Evolutionary conservation across 92 coral and sea anemone species (phyloP), one percentile per base, ranked within the genome.

Genomic region (Umimayanthus kanabou): DNA sequence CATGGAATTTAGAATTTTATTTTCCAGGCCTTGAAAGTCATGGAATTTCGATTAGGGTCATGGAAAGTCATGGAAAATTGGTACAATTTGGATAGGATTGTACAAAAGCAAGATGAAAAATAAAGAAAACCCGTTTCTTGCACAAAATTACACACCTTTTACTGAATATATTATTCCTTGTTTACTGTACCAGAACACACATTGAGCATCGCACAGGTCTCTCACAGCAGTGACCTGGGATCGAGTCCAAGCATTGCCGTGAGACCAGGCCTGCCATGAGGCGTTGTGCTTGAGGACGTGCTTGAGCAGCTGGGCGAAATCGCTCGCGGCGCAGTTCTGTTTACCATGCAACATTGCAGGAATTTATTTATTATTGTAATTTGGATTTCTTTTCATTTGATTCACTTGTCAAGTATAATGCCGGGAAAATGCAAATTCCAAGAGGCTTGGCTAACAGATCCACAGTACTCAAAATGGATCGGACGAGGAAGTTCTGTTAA

Each of bases 121-220:
- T 33, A 33, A 33, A 33, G 37, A 33, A 33, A 33, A 33, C 37
- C 37, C 37, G 37, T 80, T 80, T 25, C 85, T 80, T 80, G 85
- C 73, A 80, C 85, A 80, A 80, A 61, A 80, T 80, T 80, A 80
- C 85, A 80, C 85, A 80, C 85, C 85, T 80, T 80, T 80, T 80
- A 80, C 85, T 58, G 57, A 80, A 80, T 80, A 80, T 80, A 80
- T 80, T 80, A 80, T 80, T 58, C 85, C 85, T 80, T 61, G 85
- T 80, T 80, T 80, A 80, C 85, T 57, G 73, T 80, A 80, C 33
- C 85, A 33, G 37, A 33, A 33, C 37, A 33, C 37, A 2, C 37
- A 33, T 33, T 33, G 37, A 33, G 37, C 37, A 80, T 80, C 73
- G 50, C 85, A 80, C 73, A 80, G 85, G 85, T 80, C 85, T 80